phyloP scores from a whole-genome alignment of 2,888 invertebrate species.

The Brachypalpus laphriformis region DNA sequence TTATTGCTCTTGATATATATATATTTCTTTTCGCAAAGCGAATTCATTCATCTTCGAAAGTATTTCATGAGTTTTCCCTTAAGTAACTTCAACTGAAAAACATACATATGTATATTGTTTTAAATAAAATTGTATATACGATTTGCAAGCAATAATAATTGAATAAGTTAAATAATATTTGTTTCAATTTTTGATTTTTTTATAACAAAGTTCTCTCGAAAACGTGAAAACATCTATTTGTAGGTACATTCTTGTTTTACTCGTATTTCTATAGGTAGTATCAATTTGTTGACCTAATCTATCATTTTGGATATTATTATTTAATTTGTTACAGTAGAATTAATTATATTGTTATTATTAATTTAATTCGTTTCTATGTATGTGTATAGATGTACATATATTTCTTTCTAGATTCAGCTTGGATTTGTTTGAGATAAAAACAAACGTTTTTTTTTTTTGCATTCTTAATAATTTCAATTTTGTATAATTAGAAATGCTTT shows the following conservation, averaged over 20 bases:
- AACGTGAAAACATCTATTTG: slow-evolving; percentile 64
- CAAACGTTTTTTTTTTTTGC: neutral
- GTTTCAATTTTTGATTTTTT: slow-evolving; percentile 39
- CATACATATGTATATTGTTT: slow-evolving; percentile 17
- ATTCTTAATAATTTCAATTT: slow-evolving; percentile 15
- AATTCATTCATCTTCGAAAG: slow-evolving; percentile 52
- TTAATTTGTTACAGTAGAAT: slow-evolving; percentile 45
- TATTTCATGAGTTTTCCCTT: slow-evolving; percentile 65
- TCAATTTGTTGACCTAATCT: slow-evolving; percentile 66
- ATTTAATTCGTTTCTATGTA: slow-evolving; percentile 30
- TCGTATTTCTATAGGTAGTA: slow-evolving; percentile 66
- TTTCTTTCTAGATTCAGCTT: slow-evolving; percentile 61
- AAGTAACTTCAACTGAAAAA: slow-evolving; percentile 68
- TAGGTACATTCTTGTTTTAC: slow-evolving; percentile 72
- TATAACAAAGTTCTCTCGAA: slow-evolving; percentile 65
- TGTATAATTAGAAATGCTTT: slow-evolving; percentile 49
- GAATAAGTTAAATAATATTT: slow-evolving; percentile 38
- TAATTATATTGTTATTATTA: slow-evolving; percentile 21
- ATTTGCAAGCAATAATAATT: slow-evolving; percentile 48
- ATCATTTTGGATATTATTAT: slow-evolving; percentile 46
- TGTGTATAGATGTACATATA: neutral
- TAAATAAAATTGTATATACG: slow-evolving; percentile 11
- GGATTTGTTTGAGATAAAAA: slow-evolving; percentile 1
- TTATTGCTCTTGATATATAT: slow-evolving; percentile 65
- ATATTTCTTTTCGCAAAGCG: slow-evolving; percentile 30